phyloP scores from a whole-genome alignment of 2,113 vertebrate species.

The Bubo scandiacus region DNA sequence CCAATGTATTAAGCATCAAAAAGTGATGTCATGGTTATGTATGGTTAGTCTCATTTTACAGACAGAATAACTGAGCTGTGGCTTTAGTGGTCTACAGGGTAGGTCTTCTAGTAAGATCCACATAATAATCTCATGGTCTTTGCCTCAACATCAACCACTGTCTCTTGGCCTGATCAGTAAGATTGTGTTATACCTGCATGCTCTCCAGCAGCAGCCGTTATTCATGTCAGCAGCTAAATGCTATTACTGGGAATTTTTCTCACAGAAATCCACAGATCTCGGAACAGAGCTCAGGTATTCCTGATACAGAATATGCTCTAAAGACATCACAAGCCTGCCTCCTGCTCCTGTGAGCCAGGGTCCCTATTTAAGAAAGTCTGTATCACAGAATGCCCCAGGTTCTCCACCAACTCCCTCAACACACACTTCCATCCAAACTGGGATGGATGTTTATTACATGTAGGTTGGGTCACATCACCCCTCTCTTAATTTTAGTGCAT shows the following conservation, averaged over 20 bases:
- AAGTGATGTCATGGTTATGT: not conserved
- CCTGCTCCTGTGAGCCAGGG: not conserved
- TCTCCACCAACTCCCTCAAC: not conserved
- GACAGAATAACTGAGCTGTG: not conserved
- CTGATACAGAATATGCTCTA: not conserved
- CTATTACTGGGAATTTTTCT: not conserved
- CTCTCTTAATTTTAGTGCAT: slow-evolving; percentile 29
- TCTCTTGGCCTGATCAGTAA: not conserved
- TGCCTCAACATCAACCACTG: not conserved
- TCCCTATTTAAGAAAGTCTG: not conserved
- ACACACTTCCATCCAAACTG: not conserved
- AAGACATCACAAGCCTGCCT: not conserved
- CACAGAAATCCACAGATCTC: not conserved
- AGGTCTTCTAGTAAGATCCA: not conserved
- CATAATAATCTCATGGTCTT: not conserved
- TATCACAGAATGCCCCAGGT: not conserved
- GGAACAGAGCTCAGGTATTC: not conserved
- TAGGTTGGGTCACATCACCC: slow-evolving; percentile 10
- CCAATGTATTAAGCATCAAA: not conserved
- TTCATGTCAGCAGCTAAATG: not conserved
- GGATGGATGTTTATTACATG: not conserved
- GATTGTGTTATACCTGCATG: too few relatives aligned
- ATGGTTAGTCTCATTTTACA: not conserved
- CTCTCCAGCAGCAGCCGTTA: not conserved
- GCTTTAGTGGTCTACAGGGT: not conserved